Evolutionary conservation across 2,797 vertebrate genomes (phyloP), one percentile per base, ranked within the genome.

Genomic region (Sebastes trivittatus): DNA sequence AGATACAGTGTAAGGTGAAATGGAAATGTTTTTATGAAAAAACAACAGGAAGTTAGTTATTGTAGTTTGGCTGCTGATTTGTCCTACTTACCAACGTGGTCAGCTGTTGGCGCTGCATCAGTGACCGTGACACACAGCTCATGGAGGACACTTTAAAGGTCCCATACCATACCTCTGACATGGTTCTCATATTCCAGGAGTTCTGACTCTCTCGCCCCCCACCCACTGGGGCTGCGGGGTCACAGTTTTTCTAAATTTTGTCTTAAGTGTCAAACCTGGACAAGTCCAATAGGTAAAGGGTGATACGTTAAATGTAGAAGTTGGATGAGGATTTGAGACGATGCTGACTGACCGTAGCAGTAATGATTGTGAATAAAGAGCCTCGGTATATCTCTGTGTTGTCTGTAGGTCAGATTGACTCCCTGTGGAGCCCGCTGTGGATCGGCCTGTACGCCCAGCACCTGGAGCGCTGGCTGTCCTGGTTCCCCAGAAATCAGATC

Each of bases 381-480:
- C 2, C 22, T 49, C 71, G 7, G 2, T 10, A 0, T n/a, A 2
- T 61, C 25, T 84, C 36, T 69, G 14, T 54, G 22, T 77, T 29
- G 38, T 54, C 78, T 89, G 10, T 18, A 95, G 96, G 95, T 80
- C 92, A 94, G 91, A 94, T 97, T 4, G 94, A 97, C 85, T 82
- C 94, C 36, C 92, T 92, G 59, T 97, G 96, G 96, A 96, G 96
- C 89, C 96, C 96, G 0, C 80, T 97, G 75, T 96, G 96, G 95
- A 97, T 97, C 9, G 96, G 96, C 75, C 90, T 97, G 60, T 97
- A 97, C 7, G 96, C 96, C 46, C 94, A 95, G 81, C 96, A 97
- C 93, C 91, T 97, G 83, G 95, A 96, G 89, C 95, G 94, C 30
- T 97, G 96, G 96, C 91, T 97, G 72, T 85, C 94, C 63, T 95